These are phyloP conservation scores for Phortica magna DNA, from an alignment of 2,888 invertebrate species.

Conservation along the genomic window DNA sequence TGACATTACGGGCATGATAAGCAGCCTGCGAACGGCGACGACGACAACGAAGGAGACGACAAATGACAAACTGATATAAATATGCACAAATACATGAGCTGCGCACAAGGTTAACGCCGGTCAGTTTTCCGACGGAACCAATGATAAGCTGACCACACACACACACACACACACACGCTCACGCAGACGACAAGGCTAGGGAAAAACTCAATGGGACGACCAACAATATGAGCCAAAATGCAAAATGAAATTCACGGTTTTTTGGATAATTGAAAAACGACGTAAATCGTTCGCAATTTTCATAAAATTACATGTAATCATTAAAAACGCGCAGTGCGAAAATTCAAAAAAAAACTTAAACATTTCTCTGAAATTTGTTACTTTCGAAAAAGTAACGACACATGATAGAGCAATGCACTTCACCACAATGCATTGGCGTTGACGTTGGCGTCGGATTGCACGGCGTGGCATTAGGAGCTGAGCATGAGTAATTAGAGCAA, in stretches of 20 bases:
- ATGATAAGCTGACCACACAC: not conserved
- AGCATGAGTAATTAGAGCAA: conserved; percentile 55
- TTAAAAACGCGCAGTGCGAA: conserved; percentile 6
- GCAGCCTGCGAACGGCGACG: conserved; percentile 13
- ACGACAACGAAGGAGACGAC: not conserved
- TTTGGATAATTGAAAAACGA: conserved; percentile 26
- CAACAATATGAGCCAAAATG: not conserved
- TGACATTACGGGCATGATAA: conserved; percentile 32
- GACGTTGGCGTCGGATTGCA: not conserved
- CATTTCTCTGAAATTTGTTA: not conserved
- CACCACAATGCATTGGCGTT: not conserved
- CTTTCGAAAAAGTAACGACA: not conserved
- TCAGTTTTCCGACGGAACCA: not conserved
- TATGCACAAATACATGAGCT: not conserved
- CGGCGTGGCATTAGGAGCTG: conserved; percentile 35
- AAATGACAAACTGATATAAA: conserved; percentile 8
- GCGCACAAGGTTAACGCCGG: conserved; percentile 14
- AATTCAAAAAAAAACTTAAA: not conserved
- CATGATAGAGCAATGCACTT: not conserved
- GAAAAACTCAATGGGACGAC: too few relatives aligned
- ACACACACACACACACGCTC: not conserved
- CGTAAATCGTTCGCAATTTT: conserved; percentile 21
- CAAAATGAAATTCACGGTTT: not conserved
- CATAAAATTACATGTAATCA: conserved; percentile 27
- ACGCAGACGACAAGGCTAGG: not conserved